These are phyloP conservation scores for Phalacrocorax pelagicus DNA, from an alignment of 2,113 vertebrate species.

Conservation along the genomic window DNA sequence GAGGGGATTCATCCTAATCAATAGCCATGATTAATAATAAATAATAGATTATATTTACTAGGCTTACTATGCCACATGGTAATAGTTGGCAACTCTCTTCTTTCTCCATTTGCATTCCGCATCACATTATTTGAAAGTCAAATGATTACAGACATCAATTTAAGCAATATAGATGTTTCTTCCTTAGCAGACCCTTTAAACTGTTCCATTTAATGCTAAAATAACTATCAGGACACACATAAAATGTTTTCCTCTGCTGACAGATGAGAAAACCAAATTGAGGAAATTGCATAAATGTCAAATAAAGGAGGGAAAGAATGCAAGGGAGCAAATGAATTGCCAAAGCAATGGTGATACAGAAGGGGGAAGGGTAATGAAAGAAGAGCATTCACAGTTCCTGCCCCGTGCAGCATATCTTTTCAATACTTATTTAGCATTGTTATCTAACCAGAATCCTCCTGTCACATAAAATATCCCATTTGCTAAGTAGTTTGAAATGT, in stretches of 20 bases:
- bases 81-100: not conserved
- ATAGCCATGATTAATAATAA: conserved; percentile 61
- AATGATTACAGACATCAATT: conserved; percentile 38
- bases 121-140: conserved; percentile 40
- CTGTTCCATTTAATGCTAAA: conserved; percentile 11
- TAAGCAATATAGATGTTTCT: not conserved
- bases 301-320: conserved; percentile 39
- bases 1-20: conserved; percentile 43
- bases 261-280: conserved; percentile 35
- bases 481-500: conserved; percentile 37
- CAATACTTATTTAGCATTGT: conserved; percentile 1
- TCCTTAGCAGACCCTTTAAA: conserved; percentile 44
- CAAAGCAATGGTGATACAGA: not conserved
- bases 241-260: conserved; percentile 37
- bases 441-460: conserved; percentile 25
- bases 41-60: conserved; percentile 48
- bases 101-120: not conserved
- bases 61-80: not conserved
- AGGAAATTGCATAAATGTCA: conserved; percentile 33
- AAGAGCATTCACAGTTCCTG: conserved; percentile 19
- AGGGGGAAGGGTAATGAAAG: conserved; percentile 16
- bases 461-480: conserved; percentile 37
- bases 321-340: conserved; percentile 6
- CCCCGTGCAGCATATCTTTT: not conserved
- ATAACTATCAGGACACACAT: conserved; percentile 11